Evolutionary conservation across 2,797 vertebrate species (phyloP).

Genomic region (Lagocephalus sceleratus): DNA sequence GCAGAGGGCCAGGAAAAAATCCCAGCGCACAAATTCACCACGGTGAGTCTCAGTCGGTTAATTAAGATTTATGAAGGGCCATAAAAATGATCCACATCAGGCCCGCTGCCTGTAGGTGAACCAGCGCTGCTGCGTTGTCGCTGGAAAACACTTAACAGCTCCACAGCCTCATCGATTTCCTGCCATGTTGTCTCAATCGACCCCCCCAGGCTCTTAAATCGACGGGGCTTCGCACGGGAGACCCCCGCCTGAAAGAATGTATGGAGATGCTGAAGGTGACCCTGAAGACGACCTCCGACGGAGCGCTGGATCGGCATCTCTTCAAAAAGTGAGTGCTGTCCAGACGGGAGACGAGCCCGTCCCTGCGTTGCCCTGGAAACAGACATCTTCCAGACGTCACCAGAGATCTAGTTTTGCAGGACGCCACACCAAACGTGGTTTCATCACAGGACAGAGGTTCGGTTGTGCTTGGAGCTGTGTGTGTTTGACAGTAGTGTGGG

Average conservation of each 20-base stretch:
- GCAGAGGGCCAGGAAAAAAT: slow-evolving; percentile 98
- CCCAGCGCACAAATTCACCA: slow-evolving; percentile 97
- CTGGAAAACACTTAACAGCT: slow-evolving; percentile 1
- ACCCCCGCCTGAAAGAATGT: slow-evolving; percentile 95
- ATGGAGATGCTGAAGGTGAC: slow-evolving; percentile 98
- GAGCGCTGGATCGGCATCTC: slow-evolving; percentile 93
- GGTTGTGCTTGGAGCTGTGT: too few species aligned
- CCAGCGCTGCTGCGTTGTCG: too few species aligned
- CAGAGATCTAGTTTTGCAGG: too few species aligned
- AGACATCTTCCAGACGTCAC: too few species aligned
- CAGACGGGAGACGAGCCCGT: background rate
- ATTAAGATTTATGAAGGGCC: too few species aligned
- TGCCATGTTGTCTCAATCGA: background rate
- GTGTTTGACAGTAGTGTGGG: background rate
- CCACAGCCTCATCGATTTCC: slow-evolving; percentile 31
- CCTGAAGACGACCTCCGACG: slow-evolving; percentile 92
- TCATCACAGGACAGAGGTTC: too few species aligned
- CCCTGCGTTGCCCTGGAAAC: too few species aligned
- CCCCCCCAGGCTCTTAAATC: slow-evolving; percentile 88
- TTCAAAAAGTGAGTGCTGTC: slow-evolving; percentile 90
- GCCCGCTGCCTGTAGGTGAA: too few species aligned
- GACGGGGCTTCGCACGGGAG: slow-evolving; percentile 93
- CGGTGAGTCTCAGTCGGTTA: slow-evolving; percentile 76
- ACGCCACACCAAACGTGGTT: too few species aligned
- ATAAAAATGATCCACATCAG: too few species aligned